phyloP scores from a whole-genome alignment of 2,888 invertebrate species.

The Oegoconia quadripuncta region DNA sequence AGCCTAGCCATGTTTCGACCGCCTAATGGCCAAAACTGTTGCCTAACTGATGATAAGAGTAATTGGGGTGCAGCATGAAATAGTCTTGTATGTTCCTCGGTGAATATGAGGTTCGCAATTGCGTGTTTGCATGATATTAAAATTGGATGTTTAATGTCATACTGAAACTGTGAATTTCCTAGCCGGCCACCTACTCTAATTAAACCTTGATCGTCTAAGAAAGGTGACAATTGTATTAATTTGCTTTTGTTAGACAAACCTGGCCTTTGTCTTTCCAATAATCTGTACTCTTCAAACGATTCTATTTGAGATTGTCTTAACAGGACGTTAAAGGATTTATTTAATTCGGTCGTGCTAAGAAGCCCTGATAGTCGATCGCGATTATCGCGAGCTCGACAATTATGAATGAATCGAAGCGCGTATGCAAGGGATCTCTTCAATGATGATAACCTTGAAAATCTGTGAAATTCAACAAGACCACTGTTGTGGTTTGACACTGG shows the following conservation, averaged over 20 bases:
- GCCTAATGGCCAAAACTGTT: slow-evolving; percentile 18
- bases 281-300: slow-evolving; percentile 11
- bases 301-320: slow-evolving; percentile 12
- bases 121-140: no score
- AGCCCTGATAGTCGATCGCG: slow-evolving; percentile 6
- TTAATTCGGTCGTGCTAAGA: slow-evolving; percentile 11
- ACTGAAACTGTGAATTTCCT: slow-evolving; percentile 16
- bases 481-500: neutral
- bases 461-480: no score
- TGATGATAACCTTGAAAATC: no score
- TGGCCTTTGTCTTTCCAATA: slow-evolving; percentile 2
- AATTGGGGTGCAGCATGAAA: slow-evolving; percentile 9
- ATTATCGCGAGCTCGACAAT: slow-evolving; percentile 12
- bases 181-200: slow-evolving; percentile 21
- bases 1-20: slow-evolving; percentile 17
- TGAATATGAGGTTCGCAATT: slow-evolving; percentile 3
- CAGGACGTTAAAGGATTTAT: slow-evolving; percentile 10
- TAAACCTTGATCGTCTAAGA: slow-evolving; percentile 11
- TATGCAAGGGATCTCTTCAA: slow-evolving; percentile 9
- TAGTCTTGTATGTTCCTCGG: neutral
- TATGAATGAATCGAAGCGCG: slow-evolving; percentile 14
- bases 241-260: slow-evolving; percentile 6
- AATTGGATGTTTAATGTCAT: slow-evolving; percentile 2
- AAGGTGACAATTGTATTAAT: slow-evolving; percentile 11
- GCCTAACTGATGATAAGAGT: slow-evolving; percentile 12